These are phyloP conservation scores for Lasioglossum albipes DNA, from an alignment of 1,140 invertebrate genomes.

Conservation along the genomic window DNA sequence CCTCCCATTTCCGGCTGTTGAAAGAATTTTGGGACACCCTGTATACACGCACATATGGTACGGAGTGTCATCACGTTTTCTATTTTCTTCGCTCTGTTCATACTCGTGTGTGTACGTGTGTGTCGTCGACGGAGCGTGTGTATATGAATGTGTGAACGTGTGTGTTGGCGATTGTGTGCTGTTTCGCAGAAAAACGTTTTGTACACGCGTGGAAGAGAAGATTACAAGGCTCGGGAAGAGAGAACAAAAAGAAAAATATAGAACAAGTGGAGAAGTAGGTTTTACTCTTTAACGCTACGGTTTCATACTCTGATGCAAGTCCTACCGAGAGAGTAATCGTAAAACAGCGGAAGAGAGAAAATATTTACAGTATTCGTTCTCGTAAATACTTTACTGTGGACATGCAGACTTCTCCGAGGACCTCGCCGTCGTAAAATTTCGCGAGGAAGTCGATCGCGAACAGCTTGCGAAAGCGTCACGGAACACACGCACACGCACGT, in stretches of 20 bases:
- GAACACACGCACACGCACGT: too few species aligned
- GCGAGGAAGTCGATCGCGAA: slow-evolving; percentile 32
- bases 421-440: slow-evolving; percentile 13
- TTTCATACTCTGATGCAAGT: slow-evolving; percentile 34
- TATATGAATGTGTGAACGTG: too few species aligned
- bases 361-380: slow-evolving; percentile 28
- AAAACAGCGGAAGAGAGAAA: background rate
- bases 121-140: background rate
- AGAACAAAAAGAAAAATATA: background rate
- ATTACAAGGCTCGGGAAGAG: slow-evolving; percentile 1
- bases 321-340: slow-evolving; percentile 37
- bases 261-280: background rate
- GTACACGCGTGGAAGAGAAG: slow-evolving; percentile 7
- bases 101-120: background rate
- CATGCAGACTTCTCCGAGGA: slow-evolving; percentile 36
- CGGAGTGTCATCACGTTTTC: background rate
- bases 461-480: background rate
- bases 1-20: too few species aligned
- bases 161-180: too few species aligned
- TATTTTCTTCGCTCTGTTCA: background rate
- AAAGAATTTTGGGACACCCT: too few species aligned
- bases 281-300: slow-evolving; percentile 15
- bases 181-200: too few species aligned
- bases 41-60: slow-evolving; percentile 5
- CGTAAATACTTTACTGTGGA: slow-evolving; percentile 39